A percentile compares a stretch with the other conserved stretches of the same genome.
These are phyloP conservation scores for Hippocampus guttulatus DNA, from an alignment of 2,113 vertebrate species.

Conservation along the genomic window DNA sequence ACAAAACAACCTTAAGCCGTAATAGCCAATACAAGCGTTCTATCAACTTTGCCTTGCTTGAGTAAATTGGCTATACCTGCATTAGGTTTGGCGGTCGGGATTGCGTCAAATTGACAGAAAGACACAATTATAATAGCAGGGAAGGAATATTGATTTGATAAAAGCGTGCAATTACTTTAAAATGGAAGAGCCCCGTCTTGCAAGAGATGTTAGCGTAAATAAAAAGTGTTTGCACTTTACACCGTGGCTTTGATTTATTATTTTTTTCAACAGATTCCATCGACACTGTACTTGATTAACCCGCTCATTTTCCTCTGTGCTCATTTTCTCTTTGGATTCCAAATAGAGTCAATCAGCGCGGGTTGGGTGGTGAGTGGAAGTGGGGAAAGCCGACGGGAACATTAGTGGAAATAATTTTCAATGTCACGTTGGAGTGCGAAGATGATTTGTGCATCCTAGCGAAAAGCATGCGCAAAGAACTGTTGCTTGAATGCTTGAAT, in stretches of 20 bases:
- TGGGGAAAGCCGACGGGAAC: slow-evolving; percentile 26
- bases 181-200: slow-evolving; percentile 66
- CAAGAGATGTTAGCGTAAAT: slow-evolving; percentile 51
- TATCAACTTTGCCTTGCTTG: slow-evolving; percentile 68
- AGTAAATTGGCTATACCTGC: slow-evolving; percentile 70
- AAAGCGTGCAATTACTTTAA: slow-evolving; percentile 70
- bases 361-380: slow-evolving; percentile 21
- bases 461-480: not conserved
- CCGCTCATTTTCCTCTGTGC: slow-evolving; percentile 41
- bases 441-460: slow-evolving; percentile 28
- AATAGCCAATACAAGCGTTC: slow-evolving; percentile 70
- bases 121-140: slow-evolving; percentile 65
- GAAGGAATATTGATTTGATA: slow-evolving; percentile 68
- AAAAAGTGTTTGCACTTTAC: slow-evolving; percentile 47
- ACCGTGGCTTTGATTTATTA: slow-evolving; percentile 48
- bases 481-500: slow-evolving; percentile 16
- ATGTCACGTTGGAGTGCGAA: slow-evolving; percentile 25
- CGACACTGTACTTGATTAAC: slow-evolving; percentile 54
- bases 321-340: slow-evolving; percentile 31
- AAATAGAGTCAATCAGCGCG: slow-evolving; percentile 32
- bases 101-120: slow-evolving; percentile 73
- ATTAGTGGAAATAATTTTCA: slow-evolving; percentile 37
- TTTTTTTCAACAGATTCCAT: slow-evolving; percentile 46
- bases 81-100: slow-evolving; percentile 70
- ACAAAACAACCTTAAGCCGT: slow-evolving; percentile 61